Evolutionary conservation across 2,797 vertebrate species (phyloP), one percentile per base, ranked within the genome.

Genomic region (Zenarchopterus dispar): DNA sequence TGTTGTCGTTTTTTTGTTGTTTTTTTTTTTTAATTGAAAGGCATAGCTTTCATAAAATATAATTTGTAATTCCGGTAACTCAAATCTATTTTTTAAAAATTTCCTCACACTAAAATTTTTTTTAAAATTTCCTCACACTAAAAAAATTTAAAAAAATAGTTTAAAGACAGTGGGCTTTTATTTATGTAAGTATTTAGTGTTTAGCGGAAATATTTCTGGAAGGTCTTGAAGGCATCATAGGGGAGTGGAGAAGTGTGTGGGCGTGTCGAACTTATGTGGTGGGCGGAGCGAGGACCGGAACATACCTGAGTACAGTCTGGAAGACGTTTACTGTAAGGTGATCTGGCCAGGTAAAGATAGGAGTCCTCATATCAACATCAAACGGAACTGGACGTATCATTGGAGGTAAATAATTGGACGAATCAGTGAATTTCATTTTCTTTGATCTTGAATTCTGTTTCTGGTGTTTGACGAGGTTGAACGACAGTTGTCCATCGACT

Each of bases 161-260:
- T 6, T 4, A 28, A 28, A n/a, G n/a, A 28, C 28, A 28, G 28
- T 3, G 28, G 5, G 28, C 3, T 28, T 7, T 50, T 2, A 26
- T 42, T 11, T 5, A 21, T 13, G 11, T 22, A 9, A 8, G 15
- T 5, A 6, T 15, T 33, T 19, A 16, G 19, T 16, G 17, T 52
- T 53, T 28, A 3, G 8, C 8, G 2, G 15, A 31, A 19, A 48
- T 43, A 45, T 72, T 70, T 43, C 48, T 3, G 9, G 49, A 45
- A 1, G 53, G 42, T 43, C 44, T 0, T 82, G 84, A 89, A 83
- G 44, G 84, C 63, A 48, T 56, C 83, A 62, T 19, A 16, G 17
- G 13, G 52, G 24, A 50, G 21, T 5, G 54, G 51, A 39, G 43
- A 11, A 23, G 11, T 36, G 28, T 4, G 28, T 3, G 28, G 2